phyloP scores from a whole-genome alignment of 2,888 invertebrate genomes.

The Branchellion lobata region DNA sequence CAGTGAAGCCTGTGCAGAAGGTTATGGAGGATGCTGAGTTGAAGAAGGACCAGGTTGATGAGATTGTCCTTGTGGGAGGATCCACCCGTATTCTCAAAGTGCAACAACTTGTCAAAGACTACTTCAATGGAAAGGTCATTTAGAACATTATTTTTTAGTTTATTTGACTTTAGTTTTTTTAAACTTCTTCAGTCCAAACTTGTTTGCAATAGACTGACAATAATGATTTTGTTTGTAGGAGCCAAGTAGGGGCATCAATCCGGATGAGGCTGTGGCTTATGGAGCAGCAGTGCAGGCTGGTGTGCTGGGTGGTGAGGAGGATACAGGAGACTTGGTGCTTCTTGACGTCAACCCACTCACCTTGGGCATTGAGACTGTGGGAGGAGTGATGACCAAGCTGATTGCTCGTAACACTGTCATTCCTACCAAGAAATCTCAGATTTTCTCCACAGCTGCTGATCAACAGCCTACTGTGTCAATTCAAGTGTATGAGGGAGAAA shows the following conservation, averaged over 20 bases:
- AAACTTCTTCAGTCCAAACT: not conserved
- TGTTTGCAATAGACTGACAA: no score
- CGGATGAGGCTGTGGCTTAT: constrained; percentile 97
- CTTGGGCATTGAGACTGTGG: constrained; percentile 98
- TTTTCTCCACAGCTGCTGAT: constrained; percentile 97
- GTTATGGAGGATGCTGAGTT: constrained; percentile 98
- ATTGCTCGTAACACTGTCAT: constrained; percentile 97
- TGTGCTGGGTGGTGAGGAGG: constrained; percentile 93
- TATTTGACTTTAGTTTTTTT: not conserved
- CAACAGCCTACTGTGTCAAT: constrained; percentile 99
- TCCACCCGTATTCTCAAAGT: constrained; percentile 98
- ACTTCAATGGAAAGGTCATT: constrained; percentile 84
- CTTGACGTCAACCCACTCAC: constrained; percentile 97
- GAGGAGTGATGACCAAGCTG: constrained; percentile 98
- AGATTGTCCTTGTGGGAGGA: constrained; percentile 97
- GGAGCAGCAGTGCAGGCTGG: constrained; percentile 98
- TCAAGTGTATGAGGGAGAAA: constrained; percentile 92
- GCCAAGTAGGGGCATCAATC: constrained; percentile 95
- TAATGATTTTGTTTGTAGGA: constrained; percentile 73
- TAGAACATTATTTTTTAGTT: not conserved
- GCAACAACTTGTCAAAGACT: constrained; percentile 69
- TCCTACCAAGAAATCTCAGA: constrained; percentile 97
- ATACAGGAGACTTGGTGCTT: constrained; percentile 88
- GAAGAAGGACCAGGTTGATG: constrained; percentile 95
- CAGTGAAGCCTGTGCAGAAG: constrained; percentile 90